A percentile compares a stretch with the other conserved stretches of the same genome.
phyloP scores from a whole-genome alignment of 2,797 vertebrate genomes.

The Halcyon chelicuti region DNA sequence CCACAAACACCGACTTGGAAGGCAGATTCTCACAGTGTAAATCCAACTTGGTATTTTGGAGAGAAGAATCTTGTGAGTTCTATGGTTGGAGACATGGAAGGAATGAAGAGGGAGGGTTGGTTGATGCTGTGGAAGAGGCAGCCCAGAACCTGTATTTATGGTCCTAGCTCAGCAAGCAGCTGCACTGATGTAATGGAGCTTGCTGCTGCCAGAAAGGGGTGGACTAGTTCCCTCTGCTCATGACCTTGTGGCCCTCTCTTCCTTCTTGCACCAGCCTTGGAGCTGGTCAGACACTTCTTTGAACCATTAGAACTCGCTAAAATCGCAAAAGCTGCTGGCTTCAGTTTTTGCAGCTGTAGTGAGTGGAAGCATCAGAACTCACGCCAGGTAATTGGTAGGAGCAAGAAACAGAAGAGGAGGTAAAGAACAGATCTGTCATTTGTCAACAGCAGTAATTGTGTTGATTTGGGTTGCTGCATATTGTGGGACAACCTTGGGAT shows the following conservation, averaged over 20 bases:
- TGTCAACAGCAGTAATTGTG: background rate
- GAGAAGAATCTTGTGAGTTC: background rate
- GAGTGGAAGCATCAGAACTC: background rate
- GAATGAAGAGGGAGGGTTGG: background rate
- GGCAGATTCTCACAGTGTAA: background rate
- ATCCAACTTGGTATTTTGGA: background rate
- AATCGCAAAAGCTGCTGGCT: background rate
- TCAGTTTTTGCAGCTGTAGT: background rate
- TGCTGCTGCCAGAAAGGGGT: background rate
- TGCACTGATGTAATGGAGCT: background rate
- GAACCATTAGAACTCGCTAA: background rate
- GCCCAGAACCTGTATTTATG: background rate
- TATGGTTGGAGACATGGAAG: rapidly evolving
- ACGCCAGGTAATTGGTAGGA: background rate
- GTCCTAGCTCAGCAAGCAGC: background rate
- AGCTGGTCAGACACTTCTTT: background rate
- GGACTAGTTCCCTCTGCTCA: background rate
- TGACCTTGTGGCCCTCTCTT: background rate
- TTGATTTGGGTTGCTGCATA: background rate
- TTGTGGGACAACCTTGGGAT: background rate
- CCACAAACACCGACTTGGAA: background rate
- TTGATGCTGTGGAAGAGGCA: background rate
- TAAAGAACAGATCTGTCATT: background rate
- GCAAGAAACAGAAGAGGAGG: background rate
- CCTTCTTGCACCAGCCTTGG: background rate